Base-by-base conservation (phyloP, 1,140 invertebrate genomes). In the Drosophila dunni region DNA sequence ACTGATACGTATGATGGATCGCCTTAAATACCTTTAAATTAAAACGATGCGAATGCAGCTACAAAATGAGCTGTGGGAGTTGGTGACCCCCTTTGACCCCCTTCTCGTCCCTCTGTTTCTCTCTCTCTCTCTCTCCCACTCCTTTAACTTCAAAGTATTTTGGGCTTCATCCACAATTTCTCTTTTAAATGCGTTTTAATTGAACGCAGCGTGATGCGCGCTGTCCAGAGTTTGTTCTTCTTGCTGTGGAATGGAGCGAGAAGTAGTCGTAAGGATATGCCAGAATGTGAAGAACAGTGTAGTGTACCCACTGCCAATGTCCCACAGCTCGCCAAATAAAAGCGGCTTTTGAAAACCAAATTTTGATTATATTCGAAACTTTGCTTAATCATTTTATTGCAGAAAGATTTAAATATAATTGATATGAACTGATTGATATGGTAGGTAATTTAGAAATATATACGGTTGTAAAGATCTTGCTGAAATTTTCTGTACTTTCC, bases 21-120 rank as follows among this genome's bases (percentile, higher is more conserved):
- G 90, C 81, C 81, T 90, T 90, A 90, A 91, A 91, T 91, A 91
- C 90, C 90, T 91, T 91, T 90, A 91, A 91, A 91, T 91, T 91
- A 91, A 91, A 91, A 90, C 66, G 77, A 73, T 53, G 76, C 85
- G 64, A 48, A 40, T 10, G 46, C 46, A 17, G 24, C 75, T 67
- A 78, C 78, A 70, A 78, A 85, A 85, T 85, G 81, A 81, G 75
- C 78, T 84, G 82, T 68, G 66, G 73, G 68, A 77, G 72, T 79
- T 81, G 50, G n/a, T 50, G 29, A 15, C 36, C 11, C 42, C 57
- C 24, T 29, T 29, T 29, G 24, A 0, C 3, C 24, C 1, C 24
- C 1, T 24, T 24, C 24, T 24, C 24, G 1, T 24, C 1, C 24
- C 24, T 24, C 24, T 24, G 1, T 24, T 3, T 24, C 24, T 29